Conservation (phyloP, 2,113 vertebrate genomes). For the Alexandromys fortis region DNA sequence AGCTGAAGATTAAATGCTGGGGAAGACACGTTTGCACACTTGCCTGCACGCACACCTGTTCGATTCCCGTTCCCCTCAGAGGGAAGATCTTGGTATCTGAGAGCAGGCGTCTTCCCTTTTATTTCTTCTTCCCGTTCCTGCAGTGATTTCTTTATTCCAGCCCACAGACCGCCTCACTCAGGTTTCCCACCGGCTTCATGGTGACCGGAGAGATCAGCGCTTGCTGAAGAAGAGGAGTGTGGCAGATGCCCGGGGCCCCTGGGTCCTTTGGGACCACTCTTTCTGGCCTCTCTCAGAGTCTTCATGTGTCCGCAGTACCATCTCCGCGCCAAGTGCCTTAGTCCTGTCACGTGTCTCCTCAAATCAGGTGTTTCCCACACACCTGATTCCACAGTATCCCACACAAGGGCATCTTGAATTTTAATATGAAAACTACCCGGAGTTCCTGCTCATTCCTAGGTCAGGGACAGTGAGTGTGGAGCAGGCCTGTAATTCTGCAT, state of each 20-base stretch:
- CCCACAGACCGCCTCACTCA: not conserved
- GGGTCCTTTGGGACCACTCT: rapidly evolving
- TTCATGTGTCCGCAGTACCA: not conserved
- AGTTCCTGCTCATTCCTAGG: not conserved
- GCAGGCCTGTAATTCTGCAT: not conserved
- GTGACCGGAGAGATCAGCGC: not conserved
- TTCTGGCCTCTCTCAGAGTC: not conserved
- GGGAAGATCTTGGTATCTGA: not conserved
- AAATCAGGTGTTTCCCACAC: not conserved
- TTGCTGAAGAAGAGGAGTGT: not conserved
- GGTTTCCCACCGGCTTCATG: not conserved
- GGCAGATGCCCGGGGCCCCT: not conserved
- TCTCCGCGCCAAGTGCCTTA: not conserved
- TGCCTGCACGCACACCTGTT: slow-evolving; percentile 78
- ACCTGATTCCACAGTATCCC: not conserved
- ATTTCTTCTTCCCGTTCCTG: not conserved
- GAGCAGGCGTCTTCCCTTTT: not conserved
- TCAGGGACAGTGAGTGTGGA: not conserved
- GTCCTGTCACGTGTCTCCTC: not conserved
- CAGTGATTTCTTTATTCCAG: not conserved
- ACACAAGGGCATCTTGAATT: not conserved
- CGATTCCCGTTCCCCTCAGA: slow-evolving; percentile 59
- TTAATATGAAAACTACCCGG: not conserved
- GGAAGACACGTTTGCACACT: slow-evolving; percentile 70
- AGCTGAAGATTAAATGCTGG: slow-evolving; percentile 84